These are phyloP conservation scores for Chironex yamaguchii DNA, from an alignment of 30 jellyfish, hydroid and myxozoan species.

Conservation along the genomic window DNA sequence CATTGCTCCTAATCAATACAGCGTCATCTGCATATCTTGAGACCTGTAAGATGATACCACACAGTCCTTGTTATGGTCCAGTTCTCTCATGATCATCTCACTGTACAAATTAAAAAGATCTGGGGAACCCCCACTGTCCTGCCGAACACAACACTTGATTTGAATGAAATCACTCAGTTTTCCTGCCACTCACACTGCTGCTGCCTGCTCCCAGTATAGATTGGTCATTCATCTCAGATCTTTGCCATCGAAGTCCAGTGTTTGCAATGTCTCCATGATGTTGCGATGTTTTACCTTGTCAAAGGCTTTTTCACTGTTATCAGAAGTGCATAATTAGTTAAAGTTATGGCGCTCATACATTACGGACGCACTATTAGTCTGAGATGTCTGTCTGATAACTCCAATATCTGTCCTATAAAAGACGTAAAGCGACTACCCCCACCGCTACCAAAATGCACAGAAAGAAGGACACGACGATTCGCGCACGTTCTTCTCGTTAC, in stretches of 20 bases:
- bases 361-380: too few relatives aligned
- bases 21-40: constrained; percentile 48
- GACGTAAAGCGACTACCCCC: too few relatives aligned
- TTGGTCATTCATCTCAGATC: background rate
- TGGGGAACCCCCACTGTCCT: constrained; percentile 4
- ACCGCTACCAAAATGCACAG: too few relatives aligned
- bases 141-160: background rate
- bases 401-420: too few relatives aligned
- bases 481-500: too few relatives aligned
- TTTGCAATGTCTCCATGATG: too few relatives aligned
- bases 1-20: constrained; percentile 17
- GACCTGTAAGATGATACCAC: background rate
- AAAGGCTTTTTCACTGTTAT: too few relatives aligned
- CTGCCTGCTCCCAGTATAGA: constrained; percentile 20
- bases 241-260: background rate
- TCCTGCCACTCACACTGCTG: background rate
- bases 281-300: too few relatives aligned
- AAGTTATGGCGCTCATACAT: too few relatives aligned
- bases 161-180: background rate
- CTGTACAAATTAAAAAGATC: constrained; percentile 2
- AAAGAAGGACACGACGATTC: too few relatives aligned
- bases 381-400: too few relatives aligned
- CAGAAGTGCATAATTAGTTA: too few relatives aligned
- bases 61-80: background rate
- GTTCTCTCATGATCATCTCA: background rate